phyloP scores from a whole-genome alignment of 2,888 invertebrate species.

The Temnothorax ravouxi region DNA sequence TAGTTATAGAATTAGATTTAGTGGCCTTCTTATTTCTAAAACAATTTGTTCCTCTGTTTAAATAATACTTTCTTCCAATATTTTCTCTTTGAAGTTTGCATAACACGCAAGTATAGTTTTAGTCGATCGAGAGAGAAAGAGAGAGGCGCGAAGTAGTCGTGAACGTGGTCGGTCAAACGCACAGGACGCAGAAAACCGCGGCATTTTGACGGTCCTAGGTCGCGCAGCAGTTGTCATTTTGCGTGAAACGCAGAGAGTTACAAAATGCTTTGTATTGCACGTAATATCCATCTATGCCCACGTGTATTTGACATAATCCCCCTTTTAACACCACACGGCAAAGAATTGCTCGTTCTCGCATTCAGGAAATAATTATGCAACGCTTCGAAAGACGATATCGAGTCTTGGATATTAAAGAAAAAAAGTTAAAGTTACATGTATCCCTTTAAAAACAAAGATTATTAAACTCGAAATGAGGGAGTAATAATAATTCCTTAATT shows the following conservation, averaged over 20 bases:
- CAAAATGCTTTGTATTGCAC: conserved; percentile 13
- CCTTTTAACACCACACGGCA: neutral
- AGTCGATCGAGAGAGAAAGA: neutral
- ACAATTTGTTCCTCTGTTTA: neutral
- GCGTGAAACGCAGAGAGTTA: neutral
- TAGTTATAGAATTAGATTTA: neutral
- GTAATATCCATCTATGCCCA: neutral
- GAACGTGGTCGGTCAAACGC: neutral
- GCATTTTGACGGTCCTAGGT: neutral
- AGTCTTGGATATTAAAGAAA: neutral
- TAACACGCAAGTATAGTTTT: neutral
- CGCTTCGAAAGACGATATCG: neutral
- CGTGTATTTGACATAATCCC: neutral
- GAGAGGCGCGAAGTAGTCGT: conserved; percentile 12
- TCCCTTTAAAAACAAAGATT: neutral
- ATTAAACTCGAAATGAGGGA: neutral
- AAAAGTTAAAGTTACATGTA: neutral
- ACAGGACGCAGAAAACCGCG: neutral
- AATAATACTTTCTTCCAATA: neutral
- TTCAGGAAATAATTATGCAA: neutral
- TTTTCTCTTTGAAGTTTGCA: neutral
- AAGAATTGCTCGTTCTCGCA: neutral
- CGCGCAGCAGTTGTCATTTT: conserved; percentile 9
- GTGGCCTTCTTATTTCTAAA: neutral
- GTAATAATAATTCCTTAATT: neutral